Conservation (phyloP, 2,888 invertebrate species). For the Brachylomia viminalis region DNA sequence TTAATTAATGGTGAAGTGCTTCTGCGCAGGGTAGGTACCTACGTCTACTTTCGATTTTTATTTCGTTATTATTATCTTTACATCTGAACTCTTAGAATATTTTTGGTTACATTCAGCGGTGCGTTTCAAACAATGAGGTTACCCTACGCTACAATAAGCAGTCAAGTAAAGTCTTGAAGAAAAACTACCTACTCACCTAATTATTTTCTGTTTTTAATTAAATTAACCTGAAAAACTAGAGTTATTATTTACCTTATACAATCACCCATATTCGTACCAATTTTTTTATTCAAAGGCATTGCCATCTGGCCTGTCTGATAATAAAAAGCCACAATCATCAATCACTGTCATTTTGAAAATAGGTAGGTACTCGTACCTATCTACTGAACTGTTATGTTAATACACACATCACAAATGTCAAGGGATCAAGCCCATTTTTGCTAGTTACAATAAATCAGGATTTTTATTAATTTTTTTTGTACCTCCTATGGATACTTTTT, state of each 20-base stretch:
- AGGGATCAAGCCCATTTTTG: too few relatives aligned
- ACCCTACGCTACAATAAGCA: slow-evolving; percentile 16
- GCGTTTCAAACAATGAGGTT: slow-evolving; percentile 51
- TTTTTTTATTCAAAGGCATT: background rate
- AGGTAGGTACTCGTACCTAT: background rate
- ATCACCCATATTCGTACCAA: too few relatives aligned
- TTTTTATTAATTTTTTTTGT: too few relatives aligned
- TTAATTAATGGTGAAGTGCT: slow-evolving; percentile 85
- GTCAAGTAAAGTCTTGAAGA: slow-evolving; percentile 5
- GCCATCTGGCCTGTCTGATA: background rate
- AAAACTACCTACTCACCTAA: background rate
- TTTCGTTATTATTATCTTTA: slow-evolving; percentile 48
- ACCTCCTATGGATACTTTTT: too few relatives aligned
- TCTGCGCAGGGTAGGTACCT: slow-evolving; percentile 69
- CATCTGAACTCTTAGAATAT: slow-evolving; percentile 39
- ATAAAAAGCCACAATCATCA: too few relatives aligned
- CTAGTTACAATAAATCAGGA: too few relatives aligned
- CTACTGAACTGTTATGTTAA: background rate
- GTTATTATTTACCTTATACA: background rate
- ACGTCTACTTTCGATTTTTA: slow-evolving; percentile 75
- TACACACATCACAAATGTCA: too few relatives aligned
- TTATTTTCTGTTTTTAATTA: background rate
- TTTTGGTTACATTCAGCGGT: slow-evolving; percentile 47
- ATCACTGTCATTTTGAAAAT: background rate
- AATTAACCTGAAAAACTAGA: background rate